Base-by-base conservation (phyloP, 1,140 invertebrate species). In the Drosophila pseudoananassae region DNA sequence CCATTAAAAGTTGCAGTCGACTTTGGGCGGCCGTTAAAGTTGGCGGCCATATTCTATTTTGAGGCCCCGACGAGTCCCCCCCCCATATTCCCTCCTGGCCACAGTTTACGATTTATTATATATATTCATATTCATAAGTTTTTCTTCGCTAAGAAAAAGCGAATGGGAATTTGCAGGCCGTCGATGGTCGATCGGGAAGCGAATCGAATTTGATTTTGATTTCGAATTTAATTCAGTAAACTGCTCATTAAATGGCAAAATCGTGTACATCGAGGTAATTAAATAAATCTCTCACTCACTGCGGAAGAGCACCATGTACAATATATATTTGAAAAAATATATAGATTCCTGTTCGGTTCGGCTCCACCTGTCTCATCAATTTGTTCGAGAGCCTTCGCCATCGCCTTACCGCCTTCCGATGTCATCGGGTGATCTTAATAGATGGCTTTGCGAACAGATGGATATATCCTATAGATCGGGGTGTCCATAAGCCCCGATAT, bases 1-100 rank as follows among this genome's bases (percentile, higher is more conserved):
- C 75, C 79, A 82, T 83, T 78, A 83, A 82, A 82, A 78, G 80
- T 83, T 83, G 75, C 79, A 83, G 74, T 46, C 64, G 65, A 47
- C 57, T 73, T 72, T 55, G 36, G 57, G 70, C 69, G 70, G 51
- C 50, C 81, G 76, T 85, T 83, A 64, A 80, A 85, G 66, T 85
- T 84, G 76, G 72, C 65, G 65, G 80, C 45, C 76, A 61, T 56
- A 65, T 36, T 73, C 80, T 84, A 84, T 84, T 84, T 69, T 57
- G 61, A 53, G 12, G 51, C 51, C 33, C 29, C 29, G 1, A 31
- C 7, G 2, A 10, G 9, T 10, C 29, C 9, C 29, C 29, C 0
- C 7, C 29, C 9, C 8, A 5, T 6, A 6, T 5, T 9, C 10
- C 33, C 33, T 36, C 10, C 33, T 36, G 33, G 33, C 10, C 10